These are phyloP conservation scores for Artemia franciscana DNA, from an alignment of 1,140 invertebrate species.

Conservation along the genomic window DNA sequence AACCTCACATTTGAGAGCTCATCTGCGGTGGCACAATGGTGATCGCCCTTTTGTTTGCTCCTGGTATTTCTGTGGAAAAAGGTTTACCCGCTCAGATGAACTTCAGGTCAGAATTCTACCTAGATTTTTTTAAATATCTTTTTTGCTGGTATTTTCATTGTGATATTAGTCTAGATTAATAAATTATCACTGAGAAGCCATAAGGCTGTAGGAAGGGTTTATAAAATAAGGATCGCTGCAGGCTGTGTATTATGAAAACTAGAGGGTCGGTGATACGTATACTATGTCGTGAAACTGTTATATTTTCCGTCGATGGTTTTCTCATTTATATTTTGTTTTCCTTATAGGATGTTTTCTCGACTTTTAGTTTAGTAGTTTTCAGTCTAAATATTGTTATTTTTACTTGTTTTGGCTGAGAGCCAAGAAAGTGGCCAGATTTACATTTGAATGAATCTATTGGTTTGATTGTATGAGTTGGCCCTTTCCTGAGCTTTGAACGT, in stretches of 20 bases:
- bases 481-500: no score
- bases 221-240: neutral
- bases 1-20: slow-evolving; percentile 41
- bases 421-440: no score
- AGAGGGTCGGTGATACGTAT: neutral
- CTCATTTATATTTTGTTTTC: no score
- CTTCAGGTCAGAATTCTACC: slow-evolving; percentile 38
- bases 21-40: slow-evolving; percentile 36
- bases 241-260: neutral
- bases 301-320: no score
- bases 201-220: neutral
- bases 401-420: no score
- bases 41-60: slow-evolving; percentile 35
- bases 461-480: no score
- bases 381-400: no score
- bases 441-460: no score
- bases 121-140: neutral
- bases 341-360: no score
- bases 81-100: slow-evolving; percentile 91
- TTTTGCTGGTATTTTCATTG: neutral
- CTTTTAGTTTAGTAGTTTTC: no score
- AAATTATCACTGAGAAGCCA: neutral
- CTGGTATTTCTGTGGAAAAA: slow-evolving; percentile 29
- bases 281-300: no score
- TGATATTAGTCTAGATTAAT: neutral